Evolutionary conservation across 2,113 vertebrate genomes (phyloP), one percentile per base, ranked within the genome.

Genomic region (Vanacampus margaritifer): DNA sequence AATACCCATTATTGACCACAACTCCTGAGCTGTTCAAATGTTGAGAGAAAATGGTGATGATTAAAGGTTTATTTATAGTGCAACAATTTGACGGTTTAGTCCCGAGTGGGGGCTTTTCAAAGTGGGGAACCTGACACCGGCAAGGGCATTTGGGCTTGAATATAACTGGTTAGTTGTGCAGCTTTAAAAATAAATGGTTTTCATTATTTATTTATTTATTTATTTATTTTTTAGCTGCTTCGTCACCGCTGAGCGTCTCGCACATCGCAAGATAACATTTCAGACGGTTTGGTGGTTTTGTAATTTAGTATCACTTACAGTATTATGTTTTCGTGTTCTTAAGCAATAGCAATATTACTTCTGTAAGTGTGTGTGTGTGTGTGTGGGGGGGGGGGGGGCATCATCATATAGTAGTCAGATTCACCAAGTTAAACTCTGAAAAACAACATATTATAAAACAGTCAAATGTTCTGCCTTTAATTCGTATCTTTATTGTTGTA

Each of bases 61-160:
- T 43, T 72, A 12, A 28, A 41, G 3, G 8, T 23, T 60, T 56
- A 45, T 70, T 70, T 54, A 57, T 19, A 67, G 37, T 67, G 21
- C 39, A 41, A 67, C 37, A 67, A 26, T 67, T 39, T 57, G 36
- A 58, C 53, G 41, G 48, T 73, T 67, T 45, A 54, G 26, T 56
- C 43, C 53, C 5, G 24, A 56, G 54, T 6, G 14, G 26, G 26
- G 24, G 53, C 11, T 28, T 56, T 56, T 28, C 12, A 56, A 56
- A 56, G 26, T 16, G 54, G 54, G 26, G 54, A 26, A 57, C 26
- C 26, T 9, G 26, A 57, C 26, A 57, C 54, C 6, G 14, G 2
- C 6, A 32, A 26, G 51, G 54, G 54, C 54, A 57, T 32, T 57
- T 19, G 16, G 24, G 6, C 26, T 35, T 17, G 19, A 32, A 57